Percentiles rank a stretch among this genome's conserved stretches.
Evolutionary conservation across 2,113 vertebrate species (phyloP).

Genomic region (Stictonetta naevosa): DNA sequence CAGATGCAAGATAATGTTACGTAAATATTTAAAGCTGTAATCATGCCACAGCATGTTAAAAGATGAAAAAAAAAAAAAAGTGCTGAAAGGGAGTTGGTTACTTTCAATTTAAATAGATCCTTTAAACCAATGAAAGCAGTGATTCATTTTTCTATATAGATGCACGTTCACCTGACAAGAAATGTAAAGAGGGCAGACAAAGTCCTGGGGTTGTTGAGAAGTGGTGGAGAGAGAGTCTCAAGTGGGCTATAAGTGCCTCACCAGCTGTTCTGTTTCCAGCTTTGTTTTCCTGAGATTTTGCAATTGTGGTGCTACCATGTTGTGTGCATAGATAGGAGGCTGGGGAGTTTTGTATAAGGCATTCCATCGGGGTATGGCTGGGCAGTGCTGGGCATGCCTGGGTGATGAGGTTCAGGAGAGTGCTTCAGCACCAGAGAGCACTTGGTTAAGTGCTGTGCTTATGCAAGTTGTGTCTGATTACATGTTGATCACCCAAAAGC

Average conservation of each 20-base stretch:
- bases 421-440: background rate
- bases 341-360: background rate
- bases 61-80: background rate
- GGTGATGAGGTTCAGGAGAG: background rate
- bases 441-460: background rate
- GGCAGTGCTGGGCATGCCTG: background rate
- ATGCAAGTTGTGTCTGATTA: background rate
- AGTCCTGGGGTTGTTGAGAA: background rate
- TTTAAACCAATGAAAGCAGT: background rate
- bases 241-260: background rate
- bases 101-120: background rate
- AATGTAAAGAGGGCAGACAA: background rate
- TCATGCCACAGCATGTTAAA: background rate
- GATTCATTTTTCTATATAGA: background rate
- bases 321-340: background rate
- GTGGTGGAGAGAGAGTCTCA: background rate
- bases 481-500: background rate
- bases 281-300: background rate
- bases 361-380: background rate
- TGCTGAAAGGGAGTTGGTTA: background rate
- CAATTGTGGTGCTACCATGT: background rate
- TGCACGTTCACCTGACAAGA: background rate
- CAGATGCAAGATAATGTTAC: slow-evolving; percentile 4
- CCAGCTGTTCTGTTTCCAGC: background rate
- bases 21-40: slow-evolving; percentile 45